These are phyloP conservation scores for Netelia melanura DNA, from an alignment of 2,888 invertebrate genomes.

Conservation along the genomic window DNA sequence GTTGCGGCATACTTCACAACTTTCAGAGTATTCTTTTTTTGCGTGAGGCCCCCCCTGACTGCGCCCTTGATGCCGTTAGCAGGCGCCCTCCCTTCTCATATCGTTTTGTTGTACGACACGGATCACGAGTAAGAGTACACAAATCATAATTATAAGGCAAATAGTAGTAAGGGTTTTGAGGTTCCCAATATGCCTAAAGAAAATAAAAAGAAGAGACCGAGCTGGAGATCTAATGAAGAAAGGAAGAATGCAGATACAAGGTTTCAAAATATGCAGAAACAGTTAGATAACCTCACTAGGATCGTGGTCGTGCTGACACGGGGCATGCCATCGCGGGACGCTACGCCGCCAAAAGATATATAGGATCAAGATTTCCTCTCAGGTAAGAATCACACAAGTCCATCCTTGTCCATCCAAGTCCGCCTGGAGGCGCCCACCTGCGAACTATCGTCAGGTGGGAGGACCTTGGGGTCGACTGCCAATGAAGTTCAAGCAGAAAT, in stretches of 20 bases:
- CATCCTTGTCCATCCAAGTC: neutral
- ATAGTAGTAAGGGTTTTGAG: neutral
- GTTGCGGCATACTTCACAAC: constrained; percentile 1
- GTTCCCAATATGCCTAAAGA: constrained; percentile 16
- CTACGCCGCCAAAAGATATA: neutral
- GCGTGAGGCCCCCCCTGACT: neutral
- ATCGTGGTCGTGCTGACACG: constrained; percentile 28
- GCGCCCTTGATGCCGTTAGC: neutral
- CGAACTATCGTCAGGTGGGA: constrained; percentile 57
- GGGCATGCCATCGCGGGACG: neutral
- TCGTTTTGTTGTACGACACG: constrained; percentile 22
- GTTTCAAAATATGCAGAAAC: constrained; percentile 28
- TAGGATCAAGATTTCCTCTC: neutral
- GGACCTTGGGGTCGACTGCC: neutral
- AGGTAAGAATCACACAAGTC: constrained; percentile 4
- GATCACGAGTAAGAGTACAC: constrained; percentile 21
- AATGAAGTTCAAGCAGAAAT: constrained; percentile 50
- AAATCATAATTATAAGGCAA: neutral
- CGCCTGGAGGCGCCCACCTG: constrained; percentile 58
- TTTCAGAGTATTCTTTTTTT: neutral
- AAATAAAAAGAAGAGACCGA: constrained; percentile 28
- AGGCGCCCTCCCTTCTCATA: neutral
- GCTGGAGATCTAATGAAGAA: constrained; percentile 22
- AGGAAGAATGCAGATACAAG: constrained; percentile 3
- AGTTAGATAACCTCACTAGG: constrained; percentile 18